phyloP scores from a whole-genome alignment of 2,888 invertebrate genomes.

The Drosophila histrio region DNA sequence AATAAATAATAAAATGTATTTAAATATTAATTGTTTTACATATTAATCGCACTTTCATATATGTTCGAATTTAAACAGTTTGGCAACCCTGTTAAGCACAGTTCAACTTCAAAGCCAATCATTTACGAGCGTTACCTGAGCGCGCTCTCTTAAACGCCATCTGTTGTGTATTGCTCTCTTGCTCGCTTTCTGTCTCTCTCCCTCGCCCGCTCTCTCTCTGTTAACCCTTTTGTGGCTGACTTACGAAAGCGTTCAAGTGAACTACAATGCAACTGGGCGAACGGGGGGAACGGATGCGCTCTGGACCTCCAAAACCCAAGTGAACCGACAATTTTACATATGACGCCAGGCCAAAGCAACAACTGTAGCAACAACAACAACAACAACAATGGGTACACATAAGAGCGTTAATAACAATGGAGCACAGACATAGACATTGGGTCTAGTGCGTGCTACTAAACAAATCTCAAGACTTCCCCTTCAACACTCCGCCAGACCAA shows the following conservation, averaged over 20 bases:
- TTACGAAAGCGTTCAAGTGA: conserved; percentile 71
- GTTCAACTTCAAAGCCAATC: conserved; percentile 25
- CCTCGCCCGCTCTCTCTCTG: conserved; percentile 13
- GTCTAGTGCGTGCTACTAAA: conserved; percentile 68
- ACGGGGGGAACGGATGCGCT: conserved; percentile 3
- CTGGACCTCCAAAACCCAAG: conserved; percentile 49
- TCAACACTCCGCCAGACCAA: background rate
- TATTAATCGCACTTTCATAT: background rate
- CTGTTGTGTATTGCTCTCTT: conserved; percentile 26
- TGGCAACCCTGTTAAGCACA: conserved; percentile 26
- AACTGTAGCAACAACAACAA: conserved; percentile 36
- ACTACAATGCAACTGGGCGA: conserved; percentile 44
- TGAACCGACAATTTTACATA: conserved; percentile 66
- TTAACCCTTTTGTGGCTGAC: conserved; percentile 56
- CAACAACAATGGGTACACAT: conserved; percentile 24
- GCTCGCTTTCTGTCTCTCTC: conserved; percentile 9
- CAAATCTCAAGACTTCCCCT: conserved; percentile 27
- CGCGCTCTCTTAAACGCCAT: conserved; percentile 52
- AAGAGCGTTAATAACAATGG: conserved; percentile 64
- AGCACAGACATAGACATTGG: conserved; percentile 42
- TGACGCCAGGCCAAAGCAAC: conserved; percentile 38
- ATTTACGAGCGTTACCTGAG: conserved; percentile 18
- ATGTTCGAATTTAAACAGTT: background rate
- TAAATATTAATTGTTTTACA: background rate
- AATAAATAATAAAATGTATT: too few relatives aligned